A percentile compares a stretch with the other conserved stretches of the same genome.
These are phyloP conservation scores for Epinotia nisella DNA, from an alignment of 2,888 invertebrate genomes.

Conservation along the genomic window DNA sequence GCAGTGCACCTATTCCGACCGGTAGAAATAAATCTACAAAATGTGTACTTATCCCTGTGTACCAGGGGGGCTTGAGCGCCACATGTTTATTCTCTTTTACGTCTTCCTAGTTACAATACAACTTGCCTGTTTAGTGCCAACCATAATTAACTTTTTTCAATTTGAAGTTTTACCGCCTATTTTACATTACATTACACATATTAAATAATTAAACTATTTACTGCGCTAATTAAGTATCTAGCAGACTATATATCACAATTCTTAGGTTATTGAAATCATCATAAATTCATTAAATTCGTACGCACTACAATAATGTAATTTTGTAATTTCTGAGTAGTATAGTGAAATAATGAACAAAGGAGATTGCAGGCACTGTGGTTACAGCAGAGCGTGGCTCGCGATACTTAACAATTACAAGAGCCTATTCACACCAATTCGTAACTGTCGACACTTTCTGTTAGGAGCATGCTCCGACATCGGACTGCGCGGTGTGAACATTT, in stretches of 20 bases:
- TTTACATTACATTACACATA: not conserved
- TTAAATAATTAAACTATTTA: not conserved
- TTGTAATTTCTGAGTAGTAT: not conserved
- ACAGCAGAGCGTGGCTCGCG: not conserved
- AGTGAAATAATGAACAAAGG: not conserved
- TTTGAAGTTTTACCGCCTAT: not conserved
- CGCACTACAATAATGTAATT: not conserved
- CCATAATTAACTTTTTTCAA: not conserved
- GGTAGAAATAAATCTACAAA: too few species aligned
- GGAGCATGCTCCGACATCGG: too few species aligned
- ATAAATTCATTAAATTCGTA: not conserved
- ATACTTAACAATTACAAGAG: too few species aligned
- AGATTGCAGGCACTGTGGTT: constrained; percentile 27
- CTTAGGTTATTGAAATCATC: constrained; percentile 6
- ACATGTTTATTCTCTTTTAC: not conserved
- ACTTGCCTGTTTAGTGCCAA: not conserved
- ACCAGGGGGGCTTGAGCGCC: too few species aligned
- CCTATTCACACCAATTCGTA: too few species aligned
- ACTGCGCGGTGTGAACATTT: too few species aligned
- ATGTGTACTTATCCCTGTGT: too few species aligned
- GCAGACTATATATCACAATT: constrained; percentile 37
- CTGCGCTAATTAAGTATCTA: constrained; percentile 24
- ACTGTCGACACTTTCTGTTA: too few species aligned
- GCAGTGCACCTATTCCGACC: too few species aligned
- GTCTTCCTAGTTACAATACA: not conserved